Conservation (phyloP, 2,797 vertebrate species). For the Coreius guichenoti region DNA sequence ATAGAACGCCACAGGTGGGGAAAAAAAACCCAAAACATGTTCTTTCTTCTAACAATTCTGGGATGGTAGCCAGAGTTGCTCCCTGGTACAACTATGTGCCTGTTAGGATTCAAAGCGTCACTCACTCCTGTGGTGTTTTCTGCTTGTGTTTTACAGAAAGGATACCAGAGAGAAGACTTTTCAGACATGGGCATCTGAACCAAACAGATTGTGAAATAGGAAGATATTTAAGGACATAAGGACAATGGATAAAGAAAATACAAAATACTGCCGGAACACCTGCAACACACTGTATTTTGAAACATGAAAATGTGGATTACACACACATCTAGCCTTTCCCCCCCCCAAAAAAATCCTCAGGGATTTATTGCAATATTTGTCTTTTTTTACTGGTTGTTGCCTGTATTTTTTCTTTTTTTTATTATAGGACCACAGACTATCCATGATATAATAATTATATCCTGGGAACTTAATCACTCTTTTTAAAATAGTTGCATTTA, state of each 20-base stretch:
- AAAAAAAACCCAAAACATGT: neutral
- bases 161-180: slow-evolving; percentile 68
- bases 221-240: slow-evolving; percentile 7
- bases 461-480: neutral
- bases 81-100: neutral
- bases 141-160: slow-evolving; percentile 75
- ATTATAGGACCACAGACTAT: neutral
- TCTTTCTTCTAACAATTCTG: neutral
- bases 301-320: neutral
- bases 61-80: slow-evolving; percentile 6
- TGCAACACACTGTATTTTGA: neutral
- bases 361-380: slow-evolving; percentile 27
- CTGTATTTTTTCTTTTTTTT: neutral
- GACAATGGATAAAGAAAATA: slow-evolving; percentile 11
- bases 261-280: neutral
- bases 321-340: neutral
- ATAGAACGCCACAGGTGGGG: slow-evolving; percentile 40
- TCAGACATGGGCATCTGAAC: slow-evolving; percentile 55
- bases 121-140: slow-evolving; percentile 43
- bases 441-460: slow-evolving; percentile 28
- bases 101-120: neutral
- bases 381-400: neutral
- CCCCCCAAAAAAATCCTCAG: neutral
- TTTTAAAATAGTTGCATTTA: neutral
- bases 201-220: neutral